Evolutionary conservation across 2,113 vertebrate genomes (phyloP), one percentile per base, ranked within the genome.

Genomic region (Festucalex cinctus): DNA sequence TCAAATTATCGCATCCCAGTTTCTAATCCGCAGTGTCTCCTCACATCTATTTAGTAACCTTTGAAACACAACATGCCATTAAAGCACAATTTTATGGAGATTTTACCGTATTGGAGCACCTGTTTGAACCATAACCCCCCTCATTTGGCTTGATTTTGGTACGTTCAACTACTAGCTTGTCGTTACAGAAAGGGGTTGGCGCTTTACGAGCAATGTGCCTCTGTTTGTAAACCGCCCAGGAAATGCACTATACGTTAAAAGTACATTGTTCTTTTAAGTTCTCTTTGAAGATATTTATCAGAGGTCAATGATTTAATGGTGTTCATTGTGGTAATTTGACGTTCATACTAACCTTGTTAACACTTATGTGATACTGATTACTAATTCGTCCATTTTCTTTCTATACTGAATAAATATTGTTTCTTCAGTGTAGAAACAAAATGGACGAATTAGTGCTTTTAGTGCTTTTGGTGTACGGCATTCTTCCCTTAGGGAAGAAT

Each of bases 171-270:
- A 90, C 71, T 22, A 82, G 9, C 24, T 0, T 13, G 13, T 65
- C 10, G 16, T 16, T n/a, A 57, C 4, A 4, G 1, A 66, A 61
- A 26, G 39, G 75, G 80, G 77, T 39, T 17, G 83, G 68, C 28
- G 46, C 19, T 24, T 0, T 37, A 3, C 62, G n/a, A 3, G 69
- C 82, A 85, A 84, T 82, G 84, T 82, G 85, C 56, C 24, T 69
- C 41, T 89, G 85, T 89, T 89, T 85, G 81, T 79, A 79, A 77
- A 79, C 62, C 22, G 69, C 6, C 3, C 8, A 4, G 60, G 65
- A 65, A 20, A 13, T n/a, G n/a, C n/a, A n/a, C n/a, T 1, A 17
- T 9, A 0, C 1, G 12, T 19, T 26, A 4, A 19, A 1, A 37
- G 13, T 20, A 35, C 43, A 32, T 32, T 32, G 28, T 4, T 32